phyloP scores from a whole-genome alignment of 2,113 vertebrate species.

The Chlorocebus sabaeus region DNA sequence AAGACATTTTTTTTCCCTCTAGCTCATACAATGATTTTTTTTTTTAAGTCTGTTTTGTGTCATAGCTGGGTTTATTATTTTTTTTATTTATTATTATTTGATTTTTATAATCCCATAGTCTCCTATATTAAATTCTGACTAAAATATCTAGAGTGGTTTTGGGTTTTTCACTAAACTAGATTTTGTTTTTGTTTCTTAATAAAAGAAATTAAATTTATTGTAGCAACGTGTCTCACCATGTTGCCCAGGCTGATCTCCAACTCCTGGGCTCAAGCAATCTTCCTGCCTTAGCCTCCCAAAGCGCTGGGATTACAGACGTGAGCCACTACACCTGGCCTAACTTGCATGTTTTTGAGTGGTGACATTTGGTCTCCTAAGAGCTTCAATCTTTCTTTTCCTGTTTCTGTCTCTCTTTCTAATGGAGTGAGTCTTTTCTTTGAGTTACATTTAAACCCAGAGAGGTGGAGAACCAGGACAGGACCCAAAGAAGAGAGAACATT shows the following conservation, averaged over 20 bases:
- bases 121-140: neutral
- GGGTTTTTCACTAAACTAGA: neutral
- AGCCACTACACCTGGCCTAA: too few species aligned
- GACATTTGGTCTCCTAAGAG: neutral
- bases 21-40: neutral
- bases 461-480: neutral
- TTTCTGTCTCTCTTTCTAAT: neutral
- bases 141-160: neutral
- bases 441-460: neutral
- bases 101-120: neutral
- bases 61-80: too few species aligned
- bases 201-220: too few species aligned
- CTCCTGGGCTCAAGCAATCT: too few species aligned
- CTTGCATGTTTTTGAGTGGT: neutral
- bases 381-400: neutral
- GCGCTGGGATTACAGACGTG: too few species aligned
- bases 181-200: too few species aligned
- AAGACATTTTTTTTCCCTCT: neutral
- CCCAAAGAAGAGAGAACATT: neutral
- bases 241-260: too few species aligned
- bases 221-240: too few species aligned
- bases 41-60: too few species aligned
- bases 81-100: neutral
- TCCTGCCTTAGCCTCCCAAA: too few species aligned
- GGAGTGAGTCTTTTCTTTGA: neutral